These are phyloP conservation scores for Nasonia oneida DNA, from an alignment of 2,888 invertebrate genomes.

Conservation along the genomic window DNA sequence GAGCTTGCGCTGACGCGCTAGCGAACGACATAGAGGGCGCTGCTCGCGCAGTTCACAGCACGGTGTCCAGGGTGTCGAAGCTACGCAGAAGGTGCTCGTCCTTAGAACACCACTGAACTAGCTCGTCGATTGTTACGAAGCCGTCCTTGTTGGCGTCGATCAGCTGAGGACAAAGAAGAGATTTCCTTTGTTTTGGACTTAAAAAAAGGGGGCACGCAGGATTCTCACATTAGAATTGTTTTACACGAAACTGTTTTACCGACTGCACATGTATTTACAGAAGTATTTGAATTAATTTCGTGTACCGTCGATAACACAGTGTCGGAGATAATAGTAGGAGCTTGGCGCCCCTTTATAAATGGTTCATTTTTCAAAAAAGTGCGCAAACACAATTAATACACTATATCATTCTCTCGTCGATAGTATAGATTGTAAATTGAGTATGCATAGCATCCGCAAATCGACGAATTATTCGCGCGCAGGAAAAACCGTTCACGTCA, in stretches of 20 bases:
- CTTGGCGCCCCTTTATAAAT: too few relatives aligned
- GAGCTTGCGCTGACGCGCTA: neutral
- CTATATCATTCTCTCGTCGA: neutral
- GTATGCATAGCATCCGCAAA: neutral
- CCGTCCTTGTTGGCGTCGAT: conserved; percentile 91
- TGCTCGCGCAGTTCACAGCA: conserved; percentile 82
- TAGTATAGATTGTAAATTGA: neutral
- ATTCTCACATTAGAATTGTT: too few relatives aligned
- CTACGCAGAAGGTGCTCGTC: conserved; percentile 86
- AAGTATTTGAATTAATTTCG: neutral
- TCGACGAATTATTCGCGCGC: neutral
- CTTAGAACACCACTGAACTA: conserved; percentile 88
- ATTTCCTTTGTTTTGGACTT: neutral
- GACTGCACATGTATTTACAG: neutral
- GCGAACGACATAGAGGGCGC: neutral
- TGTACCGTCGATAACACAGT: too few relatives aligned
- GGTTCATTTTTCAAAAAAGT: neutral
- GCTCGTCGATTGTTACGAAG: conserved; percentile 89
- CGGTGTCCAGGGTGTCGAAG: conserved; percentile 87
- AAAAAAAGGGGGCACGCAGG: too few relatives aligned
- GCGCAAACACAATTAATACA: neutral
- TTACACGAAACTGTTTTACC: too few relatives aligned
- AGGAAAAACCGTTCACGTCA: neutral
- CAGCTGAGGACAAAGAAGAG: conserved; percentile 80
- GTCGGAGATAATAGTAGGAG: too few relatives aligned